A percentile compares a stretch with the other conserved stretches of the same genome.
These are phyloP conservation scores for Drosophila parthenogenetica DNA, from an alignment of 2,888 invertebrate genomes.

Conservation along the genomic window DNA sequence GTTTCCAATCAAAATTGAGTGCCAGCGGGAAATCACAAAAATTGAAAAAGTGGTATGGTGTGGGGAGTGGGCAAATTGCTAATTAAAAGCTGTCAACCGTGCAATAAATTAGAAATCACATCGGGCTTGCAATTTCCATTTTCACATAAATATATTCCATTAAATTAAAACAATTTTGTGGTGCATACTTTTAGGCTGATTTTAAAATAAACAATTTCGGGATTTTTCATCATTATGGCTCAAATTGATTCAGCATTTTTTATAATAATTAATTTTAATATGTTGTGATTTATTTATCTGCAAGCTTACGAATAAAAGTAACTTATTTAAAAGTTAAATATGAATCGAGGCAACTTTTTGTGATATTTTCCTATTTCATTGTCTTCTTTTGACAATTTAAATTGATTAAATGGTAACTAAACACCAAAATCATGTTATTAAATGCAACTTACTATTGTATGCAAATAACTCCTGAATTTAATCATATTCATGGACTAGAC, in stretches of 20 bases:
- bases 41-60: not conserved
- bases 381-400: not conserved
- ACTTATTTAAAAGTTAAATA: not conserved
- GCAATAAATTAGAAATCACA: slow-evolving; percentile 22
- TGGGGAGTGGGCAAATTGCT: slow-evolving; percentile 5
- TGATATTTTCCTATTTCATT: not conserved
- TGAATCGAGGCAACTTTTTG: not conserved
- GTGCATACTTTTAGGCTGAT: slow-evolving; percentile 9
- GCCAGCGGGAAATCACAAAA: slow-evolving; percentile 1
- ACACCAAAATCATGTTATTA: too few relatives aligned
- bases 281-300: too few relatives aligned
- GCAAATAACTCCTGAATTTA: too few relatives aligned
- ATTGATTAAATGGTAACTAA: too few relatives aligned
- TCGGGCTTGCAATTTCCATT: slow-evolving; percentile 1
- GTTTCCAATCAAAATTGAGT: slow-evolving; percentile 24
- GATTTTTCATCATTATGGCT: not conserved
- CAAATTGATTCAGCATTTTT: not conserved
- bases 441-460: too few relatives aligned
- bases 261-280: not conserved
- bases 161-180: slow-evolving; percentile 1
- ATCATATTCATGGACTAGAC: too few relatives aligned
- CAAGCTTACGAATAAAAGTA: not conserved
- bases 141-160: not conserved
- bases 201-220: not conserved
- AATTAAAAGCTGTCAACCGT: slow-evolving; percentile 33